A percentile compares a stretch with the other conserved stretches of the same genome.
phyloP scores from a whole-genome alignment of 2,113 vertebrate genomes.

The Oncorhynchus masou region DNA sequence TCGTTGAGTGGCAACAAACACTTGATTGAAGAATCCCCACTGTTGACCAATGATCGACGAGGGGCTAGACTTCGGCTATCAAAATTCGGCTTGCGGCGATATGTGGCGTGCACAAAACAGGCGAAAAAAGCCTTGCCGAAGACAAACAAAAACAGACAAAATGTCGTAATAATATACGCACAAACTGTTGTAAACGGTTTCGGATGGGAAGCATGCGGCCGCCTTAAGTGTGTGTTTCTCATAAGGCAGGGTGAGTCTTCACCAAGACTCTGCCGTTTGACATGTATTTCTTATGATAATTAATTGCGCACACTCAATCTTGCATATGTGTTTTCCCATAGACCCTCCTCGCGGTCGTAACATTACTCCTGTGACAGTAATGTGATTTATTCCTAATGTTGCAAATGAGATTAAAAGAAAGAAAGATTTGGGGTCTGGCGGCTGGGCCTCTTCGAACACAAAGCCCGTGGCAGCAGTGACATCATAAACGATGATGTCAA shows the following conservation, averaged over 20 bases:
- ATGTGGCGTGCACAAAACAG: too few relatives aligned
- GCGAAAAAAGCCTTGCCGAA: too few relatives aligned
- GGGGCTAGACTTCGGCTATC: too few relatives aligned
- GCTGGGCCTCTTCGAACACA: background rate
- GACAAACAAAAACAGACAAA: too few relatives aligned
- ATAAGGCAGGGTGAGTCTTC: background rate
- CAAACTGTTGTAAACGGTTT: too few relatives aligned
- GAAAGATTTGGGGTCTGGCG: background rate
- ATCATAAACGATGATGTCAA: background rate
- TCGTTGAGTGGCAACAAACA: too few relatives aligned
- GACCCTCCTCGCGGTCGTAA: constrained; percentile 17
- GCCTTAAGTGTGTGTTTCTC: too few relatives aligned
- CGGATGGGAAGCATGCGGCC: too few relatives aligned
- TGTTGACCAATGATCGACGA: too few relatives aligned
- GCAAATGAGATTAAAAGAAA: constrained; percentile 36
- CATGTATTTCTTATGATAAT: constrained; percentile 38
- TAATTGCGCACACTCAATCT: constrained; percentile 39
- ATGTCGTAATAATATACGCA: too few relatives aligned
- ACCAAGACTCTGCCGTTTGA: constrained; percentile 28
- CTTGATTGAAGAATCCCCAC: too few relatives aligned
- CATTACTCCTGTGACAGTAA: constrained; percentile 26
- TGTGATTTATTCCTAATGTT: constrained; percentile 42
- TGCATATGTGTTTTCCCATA: background rate
- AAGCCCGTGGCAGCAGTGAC: background rate
- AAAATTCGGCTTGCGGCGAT: too few relatives aligned